Percentiles rank a stretch among this genome's conserved stretches.
Evolutionary conservation across 2,113 vertebrate species (phyloP).

Genomic region (Pantherophis guttatus): DNA sequence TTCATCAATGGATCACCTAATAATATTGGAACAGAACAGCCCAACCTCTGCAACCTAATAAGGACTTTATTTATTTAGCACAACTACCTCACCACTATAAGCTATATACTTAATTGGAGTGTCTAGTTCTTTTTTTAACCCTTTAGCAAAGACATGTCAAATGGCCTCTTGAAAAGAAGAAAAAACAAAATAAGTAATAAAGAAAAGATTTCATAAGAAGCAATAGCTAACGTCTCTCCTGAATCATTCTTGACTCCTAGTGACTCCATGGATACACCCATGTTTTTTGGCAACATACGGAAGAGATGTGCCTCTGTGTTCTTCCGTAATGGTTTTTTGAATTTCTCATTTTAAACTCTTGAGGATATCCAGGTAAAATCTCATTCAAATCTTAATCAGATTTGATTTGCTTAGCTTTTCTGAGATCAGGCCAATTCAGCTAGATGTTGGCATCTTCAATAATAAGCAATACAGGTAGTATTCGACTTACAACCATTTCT

Average conservation of each 20-base stretch:
- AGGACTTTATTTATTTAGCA: neutral
- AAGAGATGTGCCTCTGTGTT: neutral
- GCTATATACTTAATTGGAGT: neutral
- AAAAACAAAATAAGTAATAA: conserved; percentile 22
- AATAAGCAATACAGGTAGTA: neutral
- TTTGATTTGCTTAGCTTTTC: neutral
- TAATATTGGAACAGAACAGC: neutral
- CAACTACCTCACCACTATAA: conserved; percentile 2
- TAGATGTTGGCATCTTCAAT: neutral
- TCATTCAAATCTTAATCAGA: neutral
- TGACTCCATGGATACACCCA: neutral
- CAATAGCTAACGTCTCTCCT: neutral
- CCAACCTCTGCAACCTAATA: neutral
- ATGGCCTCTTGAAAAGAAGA: conserved; percentile 19
- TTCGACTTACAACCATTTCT: neutral
- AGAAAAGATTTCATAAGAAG: conserved; percentile 2
- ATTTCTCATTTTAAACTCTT: neutral
- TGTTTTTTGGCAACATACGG: neutral
- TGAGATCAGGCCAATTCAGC: neutral
- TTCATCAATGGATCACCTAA: neutral
- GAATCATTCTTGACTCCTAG: neutral
- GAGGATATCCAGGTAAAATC: neutral
- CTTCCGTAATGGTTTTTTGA: neutral
- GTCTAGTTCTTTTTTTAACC: neutral
- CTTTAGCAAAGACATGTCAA: conserved; percentile 24